A percentile compares a stretch with the other conserved stretches of the same genome.
Evolutionary conservation across 2,888 invertebrate species (phyloP).

Genomic region (Aromia moschata): DNA sequence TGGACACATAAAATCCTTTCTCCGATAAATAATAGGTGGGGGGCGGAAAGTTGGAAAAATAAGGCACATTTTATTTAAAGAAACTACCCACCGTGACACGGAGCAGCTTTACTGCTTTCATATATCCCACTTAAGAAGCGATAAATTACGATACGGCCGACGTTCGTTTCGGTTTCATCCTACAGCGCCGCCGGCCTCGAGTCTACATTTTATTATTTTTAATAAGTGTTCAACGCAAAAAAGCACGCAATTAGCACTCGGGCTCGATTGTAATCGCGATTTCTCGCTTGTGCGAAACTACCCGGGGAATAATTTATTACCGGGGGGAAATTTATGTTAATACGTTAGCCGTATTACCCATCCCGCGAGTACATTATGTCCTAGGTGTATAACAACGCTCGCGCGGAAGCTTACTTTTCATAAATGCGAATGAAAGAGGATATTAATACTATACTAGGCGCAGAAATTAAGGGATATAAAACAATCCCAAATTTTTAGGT

Average conservation of each 20-base stretch:
- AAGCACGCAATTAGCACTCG: constrained; percentile 7
- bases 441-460: too few species aligned
- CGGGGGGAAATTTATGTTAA: not conserved
- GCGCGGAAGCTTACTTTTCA: too few species aligned
- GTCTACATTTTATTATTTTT: constrained; percentile 17
- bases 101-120: constrained; percentile 40
- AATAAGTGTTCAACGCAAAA: constrained; percentile 13
- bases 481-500: too few species aligned
- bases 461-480: too few species aligned
- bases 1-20: too few species aligned
- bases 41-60: too few species aligned
- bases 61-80: constrained; percentile 41
- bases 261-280: not conserved
- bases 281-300: not conserved
- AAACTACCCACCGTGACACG: constrained; percentile 38
- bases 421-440: too few species aligned
- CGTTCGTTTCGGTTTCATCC: constrained; percentile 38
- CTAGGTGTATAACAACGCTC: too few species aligned
- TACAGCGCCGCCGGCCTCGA: constrained; percentile 4
- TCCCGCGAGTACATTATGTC: not conserved
- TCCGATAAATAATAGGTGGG: too few species aligned
- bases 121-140: constrained; percentile 44
- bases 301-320: not conserved
- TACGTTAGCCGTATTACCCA: not conserved
- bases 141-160: constrained; percentile 41